phyloP scores from a whole-genome alignment of 2,113 vertebrate genomes.

The Setophaga coronata region DNA sequence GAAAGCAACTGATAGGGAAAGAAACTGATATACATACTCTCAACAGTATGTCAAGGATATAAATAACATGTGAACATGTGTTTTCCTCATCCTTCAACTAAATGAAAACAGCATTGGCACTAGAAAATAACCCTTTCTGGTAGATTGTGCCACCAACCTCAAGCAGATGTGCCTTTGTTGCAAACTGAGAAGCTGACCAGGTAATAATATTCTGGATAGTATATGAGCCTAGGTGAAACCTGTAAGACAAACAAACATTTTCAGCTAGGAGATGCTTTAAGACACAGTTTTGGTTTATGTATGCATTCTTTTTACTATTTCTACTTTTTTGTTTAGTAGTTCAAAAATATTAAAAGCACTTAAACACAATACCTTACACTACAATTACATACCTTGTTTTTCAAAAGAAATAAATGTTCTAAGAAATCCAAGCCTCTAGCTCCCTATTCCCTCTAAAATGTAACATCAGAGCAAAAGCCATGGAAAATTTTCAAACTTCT shows the following conservation, averaged over 20 bases:
- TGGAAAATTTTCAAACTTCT: neutral
- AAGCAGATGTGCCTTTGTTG: constrained; percentile 83
- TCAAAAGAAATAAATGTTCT: neutral
- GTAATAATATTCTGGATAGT: constrained; percentile 85
- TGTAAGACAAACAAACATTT: constrained; percentile 52
- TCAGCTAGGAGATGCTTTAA: neutral
- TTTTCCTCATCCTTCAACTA: neutral
- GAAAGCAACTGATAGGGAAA: neutral
- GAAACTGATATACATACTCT: neutral
- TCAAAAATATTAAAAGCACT: neutral
- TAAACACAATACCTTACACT: neutral
- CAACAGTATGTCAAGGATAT: neutral
- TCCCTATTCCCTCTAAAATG: neutral
- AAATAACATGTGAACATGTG: neutral
- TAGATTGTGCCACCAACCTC: constrained; percentile 78
- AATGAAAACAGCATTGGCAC: neutral
- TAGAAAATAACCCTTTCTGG: neutral
- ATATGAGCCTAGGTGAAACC: constrained; percentile 89
- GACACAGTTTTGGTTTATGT: neutral
- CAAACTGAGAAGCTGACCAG: constrained; percentile 85
- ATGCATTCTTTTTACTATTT: neutral
- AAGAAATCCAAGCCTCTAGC: neutral
- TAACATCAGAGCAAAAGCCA: neutral
- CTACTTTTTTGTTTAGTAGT: neutral
- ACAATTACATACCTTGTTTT: neutral